Conservation (phyloP, 2,797 vertebrate genomes). For the Squalus acanthias region DNA sequence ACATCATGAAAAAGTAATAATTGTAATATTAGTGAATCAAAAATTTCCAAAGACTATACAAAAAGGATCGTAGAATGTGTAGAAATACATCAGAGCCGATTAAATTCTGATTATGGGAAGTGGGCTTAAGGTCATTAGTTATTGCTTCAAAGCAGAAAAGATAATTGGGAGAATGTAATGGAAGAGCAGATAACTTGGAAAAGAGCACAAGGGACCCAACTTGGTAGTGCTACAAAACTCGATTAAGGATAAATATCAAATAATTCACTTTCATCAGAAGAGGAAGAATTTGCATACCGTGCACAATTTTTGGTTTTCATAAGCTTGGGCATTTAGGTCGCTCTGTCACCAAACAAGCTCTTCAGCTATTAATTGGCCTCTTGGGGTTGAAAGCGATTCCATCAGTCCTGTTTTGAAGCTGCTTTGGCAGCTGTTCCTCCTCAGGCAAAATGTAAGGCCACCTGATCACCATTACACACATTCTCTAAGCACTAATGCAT, state of each 20-base stretch:
- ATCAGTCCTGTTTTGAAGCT: neutral
- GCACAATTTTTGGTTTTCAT: neutral
- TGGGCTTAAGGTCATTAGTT: neutral
- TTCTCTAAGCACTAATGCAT: neutral
- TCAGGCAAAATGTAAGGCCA: neutral
- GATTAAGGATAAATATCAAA: neutral
- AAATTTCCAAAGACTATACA: too few relatives aligned
- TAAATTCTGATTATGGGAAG: too few relatives aligned
- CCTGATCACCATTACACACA: neutral
- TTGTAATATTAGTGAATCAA: too few relatives aligned
- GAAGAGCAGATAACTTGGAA: neutral
- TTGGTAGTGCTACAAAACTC: neutral
- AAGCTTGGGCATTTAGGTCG: neutral
- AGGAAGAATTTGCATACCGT: neutral
- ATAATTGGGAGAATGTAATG: neutral
- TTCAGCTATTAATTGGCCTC: neutral
- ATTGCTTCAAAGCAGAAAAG: neutral
- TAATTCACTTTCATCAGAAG: neutral
- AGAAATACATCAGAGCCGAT: too few relatives aligned
- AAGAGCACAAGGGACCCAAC: neutral
- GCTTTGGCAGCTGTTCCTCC: neutral
- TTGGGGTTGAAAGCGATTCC: neutral
- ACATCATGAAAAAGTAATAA: too few relatives aligned
- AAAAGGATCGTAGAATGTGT: too few relatives aligned
- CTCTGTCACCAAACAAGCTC: neutral